Base-by-base conservation (phyloP, 2,113 vertebrate species). In the Ammodytes dubius region DNA sequence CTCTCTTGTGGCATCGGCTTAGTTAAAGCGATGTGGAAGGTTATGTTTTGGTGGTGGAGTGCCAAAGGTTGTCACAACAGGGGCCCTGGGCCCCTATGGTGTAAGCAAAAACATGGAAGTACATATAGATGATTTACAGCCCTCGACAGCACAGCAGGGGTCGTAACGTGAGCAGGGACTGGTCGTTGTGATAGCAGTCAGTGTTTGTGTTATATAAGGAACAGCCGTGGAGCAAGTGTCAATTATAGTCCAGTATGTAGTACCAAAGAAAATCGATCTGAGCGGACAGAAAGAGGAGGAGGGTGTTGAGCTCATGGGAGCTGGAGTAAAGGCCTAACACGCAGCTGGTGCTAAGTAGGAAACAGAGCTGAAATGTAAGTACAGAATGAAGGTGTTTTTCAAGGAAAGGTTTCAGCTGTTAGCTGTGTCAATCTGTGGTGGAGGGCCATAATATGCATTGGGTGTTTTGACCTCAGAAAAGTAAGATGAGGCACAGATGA, bases 151-250 rank as follows among this genome's bases (percentile, higher is more conserved):
- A 73, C 77, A 57, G 83, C 88, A 73, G 86, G 73, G 88, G 76
- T 75, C 70, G 92, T 83, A 93, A 94, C 83, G 69, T 39, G 83
- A 94, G 87, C 64, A 37, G 64, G 70, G 68, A 60, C 74, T 45
- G 17, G 49, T 61, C 1, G 66, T 95, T 79, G 94, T 93, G 92
- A 95, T 92, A 93, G 93, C 93, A 95, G 90, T 81, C 87, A 63
- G 84, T 95, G 93, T 95, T 94, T 94, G 84, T 83, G 91, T 95
- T 94, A 90, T 77, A 89, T 93, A 95, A 95, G 79, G 3, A 66
- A 82, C 79, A 83, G 71, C 66, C 70, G 77, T 75, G 61, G 43
- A 67, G 70, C 59, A 47, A 19, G 70, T 69, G 59, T 87, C 84
- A 92, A 81, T 88, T 80, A 87, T 88, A 93, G 85, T 77, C n/a